These are phyloP conservation scores for Drosophila affinis DNA, from an alignment of 2,888 invertebrate species.

Conservation along the genomic window DNA sequence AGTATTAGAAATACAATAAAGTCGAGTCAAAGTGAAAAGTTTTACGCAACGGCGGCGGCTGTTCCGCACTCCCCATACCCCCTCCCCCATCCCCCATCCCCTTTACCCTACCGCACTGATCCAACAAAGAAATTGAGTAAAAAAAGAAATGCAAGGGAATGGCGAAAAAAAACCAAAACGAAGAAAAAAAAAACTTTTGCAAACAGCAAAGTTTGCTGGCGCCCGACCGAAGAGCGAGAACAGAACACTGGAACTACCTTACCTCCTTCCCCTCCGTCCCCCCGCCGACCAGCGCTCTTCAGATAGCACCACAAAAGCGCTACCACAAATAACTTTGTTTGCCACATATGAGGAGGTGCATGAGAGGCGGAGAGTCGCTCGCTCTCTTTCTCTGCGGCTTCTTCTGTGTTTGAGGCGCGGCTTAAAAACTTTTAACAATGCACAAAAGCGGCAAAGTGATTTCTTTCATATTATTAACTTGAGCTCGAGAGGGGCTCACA, in stretches of 20 bases:
- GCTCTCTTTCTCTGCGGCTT: conserved; percentile 4
- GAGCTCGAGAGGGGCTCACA: conserved; percentile 55
- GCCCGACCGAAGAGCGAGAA: conserved; percentile 37
- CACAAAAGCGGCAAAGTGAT: conserved; percentile 81
- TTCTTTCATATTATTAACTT: conserved; percentile 81
- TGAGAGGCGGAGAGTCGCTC: not conserved
- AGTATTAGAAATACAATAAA: conserved; percentile 81
- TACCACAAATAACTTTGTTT: conserved; percentile 79
- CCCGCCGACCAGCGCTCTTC: not conserved
- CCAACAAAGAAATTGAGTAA: conserved; percentile 67
- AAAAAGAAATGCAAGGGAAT: conserved; percentile 50
- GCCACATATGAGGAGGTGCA: conserved; percentile 60
- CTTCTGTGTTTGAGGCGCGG: conserved; percentile 72
- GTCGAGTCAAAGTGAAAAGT: conserved; percentile 81
- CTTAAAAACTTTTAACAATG: conserved; percentile 81
- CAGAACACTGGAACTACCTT: conserved; percentile 42
- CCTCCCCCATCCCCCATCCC: too few relatives aligned
- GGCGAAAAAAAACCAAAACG: not conserved
- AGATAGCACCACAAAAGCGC: conserved; percentile 67
- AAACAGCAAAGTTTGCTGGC: conserved; percentile 75
- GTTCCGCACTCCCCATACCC: conserved; percentile 14
- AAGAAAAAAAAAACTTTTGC: conserved; percentile 49
- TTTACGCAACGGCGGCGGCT: conserved; percentile 73
- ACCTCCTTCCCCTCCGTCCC: conserved; percentile 17
- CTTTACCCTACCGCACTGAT: not conserved